These are phyloP conservation scores for Formica aserva DNA, from an alignment of 2,888 invertebrate species.

Conservation along the genomic window DNA sequence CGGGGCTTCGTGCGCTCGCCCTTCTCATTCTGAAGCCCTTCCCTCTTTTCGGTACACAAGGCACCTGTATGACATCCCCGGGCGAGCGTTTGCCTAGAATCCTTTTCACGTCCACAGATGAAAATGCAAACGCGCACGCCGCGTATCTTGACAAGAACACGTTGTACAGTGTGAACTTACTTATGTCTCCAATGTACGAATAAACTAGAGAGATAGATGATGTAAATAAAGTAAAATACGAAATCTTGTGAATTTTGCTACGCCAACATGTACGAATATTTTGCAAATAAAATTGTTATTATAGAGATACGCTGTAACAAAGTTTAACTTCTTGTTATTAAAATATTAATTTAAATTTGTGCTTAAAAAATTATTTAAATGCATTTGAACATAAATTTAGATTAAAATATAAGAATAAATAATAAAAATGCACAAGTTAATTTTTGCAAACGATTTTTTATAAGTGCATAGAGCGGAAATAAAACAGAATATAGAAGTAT, in stretches of 20 bases:
- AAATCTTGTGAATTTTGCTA: background rate
- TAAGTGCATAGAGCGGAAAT: background rate
- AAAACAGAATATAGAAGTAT: too few species aligned
- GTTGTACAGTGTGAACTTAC: constrained; percentile 8
- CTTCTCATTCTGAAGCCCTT: constrained; percentile 38
- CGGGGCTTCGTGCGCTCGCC: constrained; percentile 71
- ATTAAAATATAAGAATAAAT: constrained; percentile 5
- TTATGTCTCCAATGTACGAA: constrained; percentile 17
- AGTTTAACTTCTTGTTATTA: background rate
- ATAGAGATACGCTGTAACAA: background rate
- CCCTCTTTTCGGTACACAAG: constrained; percentile 58
- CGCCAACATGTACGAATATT: background rate
- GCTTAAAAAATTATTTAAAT: background rate
- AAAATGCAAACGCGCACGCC: constrained; percentile 23
- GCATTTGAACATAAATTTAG: background rate
- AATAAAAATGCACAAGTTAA: background rate
- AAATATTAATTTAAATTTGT: constrained; percentile 1
- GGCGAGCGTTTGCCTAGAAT: constrained; percentile 40
- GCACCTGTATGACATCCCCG: constrained; percentile 57
- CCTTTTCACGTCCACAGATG: constrained; percentile 42
- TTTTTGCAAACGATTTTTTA: background rate
- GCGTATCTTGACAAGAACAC: constrained; percentile 26
- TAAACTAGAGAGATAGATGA: constrained; percentile 15
- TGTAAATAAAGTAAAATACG: constrained; percentile 2
- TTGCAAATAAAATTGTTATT: background rate